Base-by-base conservation (phyloP, 2,797 vertebrate species). In the Manis crassicaudata region DNA sequence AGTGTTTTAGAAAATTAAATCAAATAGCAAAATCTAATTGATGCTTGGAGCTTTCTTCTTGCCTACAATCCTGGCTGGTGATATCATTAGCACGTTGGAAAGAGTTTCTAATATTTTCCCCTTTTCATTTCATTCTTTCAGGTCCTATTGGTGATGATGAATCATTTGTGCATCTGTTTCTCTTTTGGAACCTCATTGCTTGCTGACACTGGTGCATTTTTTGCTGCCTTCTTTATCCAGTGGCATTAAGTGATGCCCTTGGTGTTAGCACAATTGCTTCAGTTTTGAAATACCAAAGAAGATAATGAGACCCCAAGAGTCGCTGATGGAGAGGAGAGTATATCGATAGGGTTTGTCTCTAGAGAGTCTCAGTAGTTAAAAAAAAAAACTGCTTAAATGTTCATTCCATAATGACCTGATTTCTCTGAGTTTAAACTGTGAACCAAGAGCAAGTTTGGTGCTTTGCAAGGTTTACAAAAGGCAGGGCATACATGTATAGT, bases 251-350 rank as follows among this genome's bases (percentile, higher is more conserved):
- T 21, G 11, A 86, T 92, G 37, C 46, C 72, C 73, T 94, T 77
- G 67, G 35, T 91, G 81, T 93, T 75, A 85, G 76, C 35, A 88
- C 40, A 79, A 8, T 92, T 77, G 67, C 79, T 94, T 94, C 62
- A 82, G 46, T 82, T 94, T 90, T 77, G 88, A 97, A 97, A 95
- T 68, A 80, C 8, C 17, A 76, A 72, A 88, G 92, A 43, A 87
- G 67, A 93, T 96, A 95, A 96, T 97, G 96, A 97, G 96, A 96
- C 80, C 95, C 95, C 96, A 27, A 40, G 91, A 93, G 92, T 96
- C 80, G 80, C 50, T 81, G 67, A 68, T 23, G 40, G 67, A 43
- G 65, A 81, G 54, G 54, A 92, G 46, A 84, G 4, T 5, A 37
- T 70, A 58, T 84, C 5, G 12, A 56, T 14, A 21, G 60, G 56